Evolutionary conservation across 2,113 vertebrate genomes (phyloP).

Genomic region (Platysternon megacephalum): DNA sequence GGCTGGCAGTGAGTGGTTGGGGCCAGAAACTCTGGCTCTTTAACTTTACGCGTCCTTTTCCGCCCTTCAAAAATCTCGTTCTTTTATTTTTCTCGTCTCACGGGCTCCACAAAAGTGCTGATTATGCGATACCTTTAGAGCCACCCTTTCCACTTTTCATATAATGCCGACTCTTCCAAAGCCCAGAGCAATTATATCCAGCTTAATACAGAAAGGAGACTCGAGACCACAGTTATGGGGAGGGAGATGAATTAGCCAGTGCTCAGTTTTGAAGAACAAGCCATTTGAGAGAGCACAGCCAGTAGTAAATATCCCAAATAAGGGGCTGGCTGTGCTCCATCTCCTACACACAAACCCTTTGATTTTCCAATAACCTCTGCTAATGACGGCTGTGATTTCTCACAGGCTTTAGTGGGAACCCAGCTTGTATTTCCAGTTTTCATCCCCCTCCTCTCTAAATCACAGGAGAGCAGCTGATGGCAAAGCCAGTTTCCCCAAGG

Average conservation of each 20-base stretch:
- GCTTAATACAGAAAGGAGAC: background rate
- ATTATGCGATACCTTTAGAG: background rate
- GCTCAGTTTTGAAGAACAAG: background rate
- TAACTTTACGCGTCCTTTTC: background rate
- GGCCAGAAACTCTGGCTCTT: background rate
- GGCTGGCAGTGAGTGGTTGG: background rate
- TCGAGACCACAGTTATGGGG: background rate
- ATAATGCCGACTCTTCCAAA: background rate
- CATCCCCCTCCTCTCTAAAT: background rate
- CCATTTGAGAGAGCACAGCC: background rate
- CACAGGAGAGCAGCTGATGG: background rate
- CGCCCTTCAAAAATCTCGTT: background rate
- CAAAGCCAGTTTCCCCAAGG: background rate
- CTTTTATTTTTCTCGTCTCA: background rate
- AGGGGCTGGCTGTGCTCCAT: background rate
- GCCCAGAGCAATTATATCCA: background rate
- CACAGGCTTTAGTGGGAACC: background rate
- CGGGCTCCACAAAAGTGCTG: background rate
- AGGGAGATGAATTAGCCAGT: background rate
- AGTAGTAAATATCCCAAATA: rapidly evolving
- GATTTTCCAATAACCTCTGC: slow-evolving; percentile 7
- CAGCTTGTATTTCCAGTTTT: background rate
- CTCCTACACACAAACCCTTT: background rate
- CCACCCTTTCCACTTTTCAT: background rate
- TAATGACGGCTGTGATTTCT: background rate